These are phyloP conservation scores for Eristalinus aeneus DNA, from an alignment of 2,888 invertebrate species.

Conservation along the genomic window DNA sequence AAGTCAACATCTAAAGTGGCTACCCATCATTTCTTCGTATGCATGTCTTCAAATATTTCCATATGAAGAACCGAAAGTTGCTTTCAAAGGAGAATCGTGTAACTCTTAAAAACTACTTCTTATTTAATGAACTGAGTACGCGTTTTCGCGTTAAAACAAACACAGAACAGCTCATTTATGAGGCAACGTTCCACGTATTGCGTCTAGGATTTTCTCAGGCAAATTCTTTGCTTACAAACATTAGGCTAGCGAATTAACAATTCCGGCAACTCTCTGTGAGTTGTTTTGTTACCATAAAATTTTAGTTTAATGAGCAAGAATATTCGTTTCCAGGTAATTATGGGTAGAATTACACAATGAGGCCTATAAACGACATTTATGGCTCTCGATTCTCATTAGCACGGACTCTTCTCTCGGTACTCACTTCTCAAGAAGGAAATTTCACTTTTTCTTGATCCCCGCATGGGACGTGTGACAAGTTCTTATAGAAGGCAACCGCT, in stretches of 20 bases:
- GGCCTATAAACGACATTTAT: slow-evolving; percentile 28
- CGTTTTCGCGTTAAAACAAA: neutral
- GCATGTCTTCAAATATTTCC: neutral
- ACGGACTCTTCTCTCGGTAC: slow-evolving; percentile 15
- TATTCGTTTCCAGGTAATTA: slow-evolving; percentile 11
- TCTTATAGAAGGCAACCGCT: slow-evolving; percentile 13
- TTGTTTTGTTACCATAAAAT: neutral
- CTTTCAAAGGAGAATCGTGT: neutral
- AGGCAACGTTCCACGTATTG: neutral
- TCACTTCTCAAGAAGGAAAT: slow-evolving; percentile 59
- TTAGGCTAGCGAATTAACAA: neutral
- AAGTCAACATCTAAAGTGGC: neutral
- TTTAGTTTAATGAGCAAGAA: slow-evolving; percentile 7
- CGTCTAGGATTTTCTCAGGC: neutral
- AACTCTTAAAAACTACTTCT: neutral
- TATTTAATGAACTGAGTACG: neutral
- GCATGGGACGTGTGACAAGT: slow-evolving; percentile 31
- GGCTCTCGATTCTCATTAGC: slow-evolving; percentile 37
- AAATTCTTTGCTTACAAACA: neutral
- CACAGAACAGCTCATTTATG: neutral
- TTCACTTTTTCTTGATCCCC: slow-evolving; percentile 50
- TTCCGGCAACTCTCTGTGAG: neutral
- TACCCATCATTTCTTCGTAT: too few species aligned
- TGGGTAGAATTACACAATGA: neutral
- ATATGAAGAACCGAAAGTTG: neutral